A percentile compares a stretch with the other conserved stretches of the same genome.
Conservation (phyloP, 2,113 vertebrate genomes). For the Cinclus cinclus region DNA sequence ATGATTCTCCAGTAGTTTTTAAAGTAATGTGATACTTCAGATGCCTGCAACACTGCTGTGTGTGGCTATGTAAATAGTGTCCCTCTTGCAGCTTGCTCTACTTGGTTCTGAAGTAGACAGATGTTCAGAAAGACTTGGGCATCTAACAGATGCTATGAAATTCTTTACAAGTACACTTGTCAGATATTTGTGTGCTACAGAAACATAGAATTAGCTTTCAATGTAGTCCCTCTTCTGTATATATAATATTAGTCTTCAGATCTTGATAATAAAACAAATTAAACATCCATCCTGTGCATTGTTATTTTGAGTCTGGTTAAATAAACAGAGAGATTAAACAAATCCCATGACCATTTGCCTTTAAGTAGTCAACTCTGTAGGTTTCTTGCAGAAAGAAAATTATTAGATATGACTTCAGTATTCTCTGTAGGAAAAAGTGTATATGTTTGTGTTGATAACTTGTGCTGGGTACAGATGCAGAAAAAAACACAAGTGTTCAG, state of each 20-base stretch:
- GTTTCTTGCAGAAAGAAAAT: not conserved
- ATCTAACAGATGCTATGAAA: not conserved
- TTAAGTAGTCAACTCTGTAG: not conserved
- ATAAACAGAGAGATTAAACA: not conserved
- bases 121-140: not conserved
- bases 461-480: not conserved
- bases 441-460: not conserved
- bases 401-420: not conserved
- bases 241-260: not conserved
- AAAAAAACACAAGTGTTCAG: not conserved
- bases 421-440: not conserved
- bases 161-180: not conserved
- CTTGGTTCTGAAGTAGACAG: not conserved
- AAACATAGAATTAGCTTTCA: not conserved
- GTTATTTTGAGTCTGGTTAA: not conserved
- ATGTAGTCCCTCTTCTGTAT: not conserved
- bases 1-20: not conserved
- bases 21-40: not conserved
- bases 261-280: not conserved
- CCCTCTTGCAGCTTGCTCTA: not conserved
- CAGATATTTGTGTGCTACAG: not conserved
- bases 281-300: not conserved
- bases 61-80: not conserved
- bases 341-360: accelerated
- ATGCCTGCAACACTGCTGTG: not conserved